Evolutionary conservation across 2,113 vertebrate genomes (phyloP), one percentile per base, ranked within the genome.

Genomic region (Trinectes maculatus): DNA sequence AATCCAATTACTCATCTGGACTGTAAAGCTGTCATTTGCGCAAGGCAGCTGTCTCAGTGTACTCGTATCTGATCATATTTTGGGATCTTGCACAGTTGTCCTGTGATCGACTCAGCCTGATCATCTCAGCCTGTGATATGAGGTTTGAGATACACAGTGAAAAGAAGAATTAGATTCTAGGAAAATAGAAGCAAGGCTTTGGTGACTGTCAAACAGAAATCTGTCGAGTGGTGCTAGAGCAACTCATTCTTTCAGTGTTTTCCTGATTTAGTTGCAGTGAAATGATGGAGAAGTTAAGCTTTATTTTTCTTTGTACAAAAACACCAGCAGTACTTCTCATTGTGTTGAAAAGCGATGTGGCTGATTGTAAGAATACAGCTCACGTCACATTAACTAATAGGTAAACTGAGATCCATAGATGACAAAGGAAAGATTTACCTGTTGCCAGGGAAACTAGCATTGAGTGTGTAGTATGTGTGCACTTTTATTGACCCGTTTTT

Each of bases 161-260:
- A 28, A 74, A 68, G 46, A 57, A 79, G 56, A n/a, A n/a, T n/a
- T n/a, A n/a, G n/a, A n/a, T n/a, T 60, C 10, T n/a, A 72, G 71
- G 28, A 65, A 54, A 62, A 54, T 6, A 34, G 6, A 34, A 31
- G 52, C 29, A 3, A 33, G 44, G 34, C 44, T 61, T 67, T 24
- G 33, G 42, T 52, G 48, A 47, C 59, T 72, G 47, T 69, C 53
- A 61, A 53, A 63, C 67, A n/a, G 56, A 78, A 79, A 62, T 68
- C 11, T 57, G 55, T 55, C 53, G 15, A 47, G 36, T 67, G 66
- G 51, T 22, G 68, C 82, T 79, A 48, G 48, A 59, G 79, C 28
- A 78, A 71, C 53, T 77, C 84, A 77, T 69, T 86, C 61, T 84
- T 71, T 86, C 39, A 47, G 6, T 4, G 40, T 80, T 78, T 70